Base-by-base conservation (phyloP, 2,113 vertebrate genomes). In the Lipotes vexillifer region DNA sequence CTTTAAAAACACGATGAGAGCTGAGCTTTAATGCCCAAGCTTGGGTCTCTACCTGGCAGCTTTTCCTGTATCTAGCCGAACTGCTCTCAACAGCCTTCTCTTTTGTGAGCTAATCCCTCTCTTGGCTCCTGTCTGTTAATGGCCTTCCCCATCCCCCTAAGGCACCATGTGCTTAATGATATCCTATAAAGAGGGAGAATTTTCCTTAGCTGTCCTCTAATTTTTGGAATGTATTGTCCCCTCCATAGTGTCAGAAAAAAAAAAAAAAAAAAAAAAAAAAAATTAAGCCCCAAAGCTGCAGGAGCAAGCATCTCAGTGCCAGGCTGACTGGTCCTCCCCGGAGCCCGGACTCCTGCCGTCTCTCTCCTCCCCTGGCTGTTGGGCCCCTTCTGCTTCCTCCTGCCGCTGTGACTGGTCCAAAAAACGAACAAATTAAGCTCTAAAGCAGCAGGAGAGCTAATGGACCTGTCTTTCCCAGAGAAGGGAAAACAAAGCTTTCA, bases 401-500 rank as follows among this genome's bases (percentile, higher is more conserved):
- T n/a, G n/a, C n/a, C n/a, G n/a, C n/a, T n/a, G n/a, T n/a, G n/a
- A n/a, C n/a, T n/a, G n/a, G n/a, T n/a, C n/a, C n/a, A n/a, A n/a
- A n/a, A 41, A 41, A 41, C 41, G 41, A 41, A 41, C 41, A 87
- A 61, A 96, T 95, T 65, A 90, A 95, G 81, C 66, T 74, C 8
- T 81, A 69, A 72, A 61, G 90, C 80, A 95, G 83, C 87, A 33
- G 31, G 66, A 77, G 52, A 65, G 46, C 87, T 96, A 94, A 95
- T 63, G 88, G 84, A 61, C 46, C 61, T 69, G 59, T 81, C 77
- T 88, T 94, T 97, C 93, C 36, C 88, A 75, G 88, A 52, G 41
- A 96, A 90, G 36, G 33, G 59, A 74, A 93, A 95, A 97, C 96
- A 96, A 94, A 95, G 65, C 8, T 84, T 90, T 33, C 52, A 90